Conservation (phyloP, 1,140 invertebrate genomes). For the Oncopodura yosiiana region DNA sequence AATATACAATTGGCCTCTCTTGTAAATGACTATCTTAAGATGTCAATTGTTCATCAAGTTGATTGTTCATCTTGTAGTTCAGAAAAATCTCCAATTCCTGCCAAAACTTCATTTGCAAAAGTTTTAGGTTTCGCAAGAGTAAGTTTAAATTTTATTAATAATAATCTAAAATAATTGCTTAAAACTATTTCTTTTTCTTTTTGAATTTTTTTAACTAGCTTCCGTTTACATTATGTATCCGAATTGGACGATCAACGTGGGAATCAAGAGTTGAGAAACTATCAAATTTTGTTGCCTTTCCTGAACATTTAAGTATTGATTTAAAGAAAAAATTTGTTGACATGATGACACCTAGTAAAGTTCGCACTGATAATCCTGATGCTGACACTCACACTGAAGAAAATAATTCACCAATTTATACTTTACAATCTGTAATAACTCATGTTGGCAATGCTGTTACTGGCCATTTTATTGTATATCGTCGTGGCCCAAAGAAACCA, state of each 20-base stretch:
- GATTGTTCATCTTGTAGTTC: conserved; percentile 66
- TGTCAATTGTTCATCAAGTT: conserved; percentile 72
- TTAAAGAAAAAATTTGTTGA: conserved; percentile 36
- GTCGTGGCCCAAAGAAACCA: conserved; percentile 48
- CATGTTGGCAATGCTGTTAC: conserved; percentile 73
- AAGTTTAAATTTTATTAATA: too few species aligned
- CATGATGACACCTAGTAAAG: conserved; percentile 38
- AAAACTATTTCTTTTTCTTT: conserved; percentile 16
- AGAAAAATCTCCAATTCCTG: conserved; percentile 37
- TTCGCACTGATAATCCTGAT: conserved; percentile 36
- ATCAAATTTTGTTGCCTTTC: conserved; percentile 37
- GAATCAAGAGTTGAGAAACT: conserved; percentile 47
- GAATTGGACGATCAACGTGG: conserved; percentile 70
- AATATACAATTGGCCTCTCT: conserved; percentile 50
- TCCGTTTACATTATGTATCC: conserved; percentile 70
- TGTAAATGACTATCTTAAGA: conserved; percentile 67
- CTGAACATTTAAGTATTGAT: conserved; percentile 28
- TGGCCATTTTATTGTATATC: conserved; percentile 86
- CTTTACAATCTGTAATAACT: conserved; percentile 72
- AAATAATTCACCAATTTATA: conserved; percentile 47
- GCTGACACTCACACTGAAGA: conserved; percentile 41
- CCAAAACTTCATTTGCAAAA: conserved; percentile 57
- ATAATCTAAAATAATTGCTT: too few species aligned
- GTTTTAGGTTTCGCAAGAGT: conserved; percentile 80
- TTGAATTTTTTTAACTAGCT: conserved; percentile 46